Evolutionary conservation across 2,797 vertebrate species (phyloP), one percentile per base, ranked within the genome.

Genomic region (Malacoraja senta): DNA sequence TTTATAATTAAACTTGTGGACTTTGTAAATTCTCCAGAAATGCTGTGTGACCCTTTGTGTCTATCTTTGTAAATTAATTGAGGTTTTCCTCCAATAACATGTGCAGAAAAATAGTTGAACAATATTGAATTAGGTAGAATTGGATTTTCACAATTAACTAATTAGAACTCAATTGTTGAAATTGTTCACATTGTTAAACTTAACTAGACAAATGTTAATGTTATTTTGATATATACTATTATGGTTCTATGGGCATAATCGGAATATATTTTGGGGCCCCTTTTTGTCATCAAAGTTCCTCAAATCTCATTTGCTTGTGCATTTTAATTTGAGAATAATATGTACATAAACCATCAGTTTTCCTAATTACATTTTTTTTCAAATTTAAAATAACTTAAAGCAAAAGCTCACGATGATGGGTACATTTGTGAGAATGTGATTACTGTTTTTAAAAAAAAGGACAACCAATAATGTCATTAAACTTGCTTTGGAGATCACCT

Each of bases 401-500:
- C 90, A 71, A 8, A 71, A 74, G 90, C 38, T 91, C 44, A 91
- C 63, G 68, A 44, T 72, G 38, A 72, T 44, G 24, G 8, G 21
- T n/a, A 12, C 63, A 65, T 68, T n/a, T 63, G 58, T 63, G 76
- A 32, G 58, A 91, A 65, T 91, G 88, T 74, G 68, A 91, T 24
- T 53, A 53, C 38, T 91, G 24, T 91, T 19, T 72, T 12, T 38
- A 44, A 26, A 24, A 29, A 68, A 79, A n/a, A 90, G 35, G 86
- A 90, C 86, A 90, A 29, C 63, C 35, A 90, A 90, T 38, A 72
- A 91, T 91, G 71, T 91, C 86, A 35, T 74, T 74, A 65, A 74
- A 74, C 71, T 91, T 68, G 72, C 83, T 91, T 74, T 91, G 90
- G 68, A 91, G 90, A 74, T 91, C 90, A 91, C 90, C 68, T 74